Evolutionary conservation across 2,797 vertebrate species (phyloP).

Genomic region (Oryzias dopingdopingensis): DNA sequence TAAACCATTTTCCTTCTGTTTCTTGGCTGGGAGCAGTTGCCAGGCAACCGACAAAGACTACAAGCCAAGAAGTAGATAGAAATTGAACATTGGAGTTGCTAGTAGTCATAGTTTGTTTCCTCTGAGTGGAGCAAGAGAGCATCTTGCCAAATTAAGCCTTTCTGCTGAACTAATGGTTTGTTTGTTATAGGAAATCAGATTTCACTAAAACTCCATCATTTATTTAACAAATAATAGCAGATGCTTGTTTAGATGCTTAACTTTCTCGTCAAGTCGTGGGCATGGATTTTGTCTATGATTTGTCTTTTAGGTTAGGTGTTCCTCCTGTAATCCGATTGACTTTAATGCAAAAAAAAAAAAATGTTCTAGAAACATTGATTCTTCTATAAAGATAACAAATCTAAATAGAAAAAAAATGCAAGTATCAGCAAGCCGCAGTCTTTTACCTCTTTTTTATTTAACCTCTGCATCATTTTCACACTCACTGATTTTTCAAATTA

Average conservation of each 20-base stretch:
- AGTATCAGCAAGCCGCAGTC: slow-evolving; percentile 5
- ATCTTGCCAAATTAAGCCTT: slow-evolving; percentile 1
- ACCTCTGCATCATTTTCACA: slow-evolving; percentile 30
- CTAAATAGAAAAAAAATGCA: not conserved
- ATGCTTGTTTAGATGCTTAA: slow-evolving; percentile 1
- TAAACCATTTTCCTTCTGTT: not conserved
- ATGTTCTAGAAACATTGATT: not conserved
- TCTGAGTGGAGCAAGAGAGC: not conserved
- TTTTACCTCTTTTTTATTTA: slow-evolving; percentile 32
- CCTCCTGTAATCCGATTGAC: not conserved
- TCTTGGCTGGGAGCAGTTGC: slow-evolving; percentile 22
- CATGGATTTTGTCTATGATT: not conserved
- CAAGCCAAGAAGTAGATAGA: slow-evolving; percentile 16
- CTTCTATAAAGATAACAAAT: not conserved
- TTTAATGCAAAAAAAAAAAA: not conserved
- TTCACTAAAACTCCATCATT: slow-evolving; percentile 17
- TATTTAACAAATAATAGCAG: slow-evolving; percentile 6
- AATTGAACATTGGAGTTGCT: slow-evolving; percentile 10
- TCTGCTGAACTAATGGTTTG: slow-evolving; percentile 10
- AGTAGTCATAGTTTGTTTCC: not conserved
- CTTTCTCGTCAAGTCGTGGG: not conserved
- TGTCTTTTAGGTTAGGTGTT: not conserved
- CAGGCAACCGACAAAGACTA: slow-evolving; percentile 25
- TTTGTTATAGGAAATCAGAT: slow-evolving; percentile 1
- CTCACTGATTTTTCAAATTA: slow-evolving; percentile 46